Evolutionary conservation across 2,888 invertebrate species (phyloP).

Genomic region (Ectropis crepuscularia): DNA sequence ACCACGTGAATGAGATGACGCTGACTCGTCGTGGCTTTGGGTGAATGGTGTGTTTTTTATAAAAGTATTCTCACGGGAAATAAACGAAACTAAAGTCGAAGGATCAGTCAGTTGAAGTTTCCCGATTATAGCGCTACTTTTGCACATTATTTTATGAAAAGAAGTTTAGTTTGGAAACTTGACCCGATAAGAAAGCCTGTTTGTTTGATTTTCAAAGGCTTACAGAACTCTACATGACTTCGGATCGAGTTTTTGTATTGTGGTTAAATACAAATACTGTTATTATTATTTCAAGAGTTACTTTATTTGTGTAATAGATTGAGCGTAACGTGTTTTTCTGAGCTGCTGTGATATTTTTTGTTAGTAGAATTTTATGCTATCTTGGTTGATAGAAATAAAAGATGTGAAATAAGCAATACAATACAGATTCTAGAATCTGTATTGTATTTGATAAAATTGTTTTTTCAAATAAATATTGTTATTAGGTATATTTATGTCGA

Average conservation of each 20-base stretch:
- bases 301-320: conserved; percentile 10
- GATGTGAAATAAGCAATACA: too few relatives aligned
- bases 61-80: too few relatives aligned
- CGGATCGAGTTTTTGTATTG: conserved; percentile 52
- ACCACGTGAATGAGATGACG: conserved; percentile 57
- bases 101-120: too few relatives aligned
- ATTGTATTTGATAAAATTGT: too few relatives aligned
- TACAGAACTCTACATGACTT: conserved; percentile 50
- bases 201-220: conserved; percentile 38
- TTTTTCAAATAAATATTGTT: too few relatives aligned
- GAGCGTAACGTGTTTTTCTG: conserved; percentile 11
- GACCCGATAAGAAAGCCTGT: conserved; percentile 69
- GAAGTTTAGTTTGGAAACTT: conserved; percentile 55
- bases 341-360: conserved; percentile 3
- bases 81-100: too few relatives aligned
- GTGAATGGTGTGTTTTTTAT: neutral
- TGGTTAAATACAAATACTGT: conserved; percentile 45
- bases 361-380: neutral
- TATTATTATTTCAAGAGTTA: conserved; percentile 19
- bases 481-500: too few relatives aligned
- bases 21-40: conserved; percentile 7
- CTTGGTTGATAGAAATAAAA: too few relatives aligned
- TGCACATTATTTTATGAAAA: conserved; percentile 1
- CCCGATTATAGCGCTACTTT: too few relatives aligned
- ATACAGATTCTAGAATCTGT: too few relatives aligned